Evolutionary conservation across 2,113 vertebrate genomes (phyloP).

Genomic region (Kryptolebias marmoratus): DNA sequence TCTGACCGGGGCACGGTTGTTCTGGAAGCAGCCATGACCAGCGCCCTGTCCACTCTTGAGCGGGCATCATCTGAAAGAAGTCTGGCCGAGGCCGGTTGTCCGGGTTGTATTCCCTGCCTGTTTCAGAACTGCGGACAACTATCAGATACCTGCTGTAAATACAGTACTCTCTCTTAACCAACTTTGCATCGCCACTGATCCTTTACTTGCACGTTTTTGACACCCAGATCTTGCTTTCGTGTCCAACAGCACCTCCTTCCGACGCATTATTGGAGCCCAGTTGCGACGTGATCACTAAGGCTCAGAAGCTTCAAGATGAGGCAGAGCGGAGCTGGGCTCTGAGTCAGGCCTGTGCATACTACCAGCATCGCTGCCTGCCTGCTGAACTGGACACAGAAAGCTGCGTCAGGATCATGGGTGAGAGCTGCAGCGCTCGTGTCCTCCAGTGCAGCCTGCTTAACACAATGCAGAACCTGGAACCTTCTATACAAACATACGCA

Average conservation of each 20-base stretch:
- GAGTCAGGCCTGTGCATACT: constrained; percentile 87
- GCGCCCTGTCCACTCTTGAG: constrained; percentile 84
- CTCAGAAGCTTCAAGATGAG: constrained; percentile 78
- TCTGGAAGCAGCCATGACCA: constrained; percentile 85
- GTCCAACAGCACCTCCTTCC: constrained; percentile 60
- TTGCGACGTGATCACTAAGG: constrained; percentile 82
- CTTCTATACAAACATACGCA: constrained; percentile 67
- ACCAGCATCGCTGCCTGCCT: constrained; percentile 80
- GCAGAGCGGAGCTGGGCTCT: constrained; percentile 85
- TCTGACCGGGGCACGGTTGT: constrained; percentile 88
- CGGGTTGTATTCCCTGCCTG: constrained; percentile 83
- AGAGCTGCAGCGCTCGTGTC: constrained; percentile 82
- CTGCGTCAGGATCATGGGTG: constrained; percentile 81
- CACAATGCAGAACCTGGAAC: constrained; percentile 83
- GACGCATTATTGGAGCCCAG: constrained; percentile 73
- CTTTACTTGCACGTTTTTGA: neutral
- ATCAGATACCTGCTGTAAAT: constrained; percentile 78
- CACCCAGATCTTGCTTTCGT: neutral
- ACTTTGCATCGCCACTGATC: neutral
- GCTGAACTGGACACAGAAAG: constrained; percentile 64
- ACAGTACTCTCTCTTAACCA: neutral
- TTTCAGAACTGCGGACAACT: constrained; percentile 85
- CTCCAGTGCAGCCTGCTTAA: constrained; percentile 82
- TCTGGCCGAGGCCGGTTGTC: constrained; percentile 72
- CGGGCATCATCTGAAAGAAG: constrained; percentile 76